Base-by-base conservation (phyloP, 2,113 vertebrate species). In the Boulengeromyrus knoepffleri region DNA sequence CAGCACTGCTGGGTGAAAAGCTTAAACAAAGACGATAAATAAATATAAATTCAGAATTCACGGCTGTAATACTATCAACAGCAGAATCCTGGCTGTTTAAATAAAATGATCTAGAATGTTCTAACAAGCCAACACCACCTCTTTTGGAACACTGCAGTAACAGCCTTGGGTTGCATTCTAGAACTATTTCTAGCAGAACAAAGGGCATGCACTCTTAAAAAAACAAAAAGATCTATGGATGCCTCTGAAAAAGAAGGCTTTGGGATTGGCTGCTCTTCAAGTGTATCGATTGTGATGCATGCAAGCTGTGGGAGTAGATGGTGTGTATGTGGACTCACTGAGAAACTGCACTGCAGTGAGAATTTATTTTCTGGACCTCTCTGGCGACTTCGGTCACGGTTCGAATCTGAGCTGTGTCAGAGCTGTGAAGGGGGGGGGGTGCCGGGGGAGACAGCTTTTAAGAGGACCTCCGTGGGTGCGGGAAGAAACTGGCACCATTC, bases 231-330 rank as follows among this genome's bases (percentile, higher is more conserved):
- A 70, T 94, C 95, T 92, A 93, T 94, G 94, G 93, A 94, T 92
- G 91, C 93, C 94, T 94, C 93, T 94, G 92, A 93, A 93, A 94
- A 91, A 94, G 95, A 93, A 94, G 92, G 92, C 91, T 93, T 39
- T 89, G 91, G 93, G 92, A 93, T 91, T 15, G 91, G 86, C 89
- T 89, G 91, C 92, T 94, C 93, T 92, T 92, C 92, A 89, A 91
- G 91, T 56, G 27, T 94, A 95, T 94, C 92, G 94, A 95, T 93
- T 94, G 93, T 74, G 93, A 92, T 92, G 92, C 74, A 93, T 90
- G 91, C 91, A 91, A 85, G 91, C 91, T 91, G 90, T 85, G 84
- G 94, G 89, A 93, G 95, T 94, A 93, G 95, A 94, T 91, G 94
- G 93, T 92, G 90, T 91, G 89, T 53, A 93, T 56, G 83, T 80